phyloP scores from a whole-genome alignment of 2,888 invertebrate genomes.

The Lepidochitona cinerea region DNA sequence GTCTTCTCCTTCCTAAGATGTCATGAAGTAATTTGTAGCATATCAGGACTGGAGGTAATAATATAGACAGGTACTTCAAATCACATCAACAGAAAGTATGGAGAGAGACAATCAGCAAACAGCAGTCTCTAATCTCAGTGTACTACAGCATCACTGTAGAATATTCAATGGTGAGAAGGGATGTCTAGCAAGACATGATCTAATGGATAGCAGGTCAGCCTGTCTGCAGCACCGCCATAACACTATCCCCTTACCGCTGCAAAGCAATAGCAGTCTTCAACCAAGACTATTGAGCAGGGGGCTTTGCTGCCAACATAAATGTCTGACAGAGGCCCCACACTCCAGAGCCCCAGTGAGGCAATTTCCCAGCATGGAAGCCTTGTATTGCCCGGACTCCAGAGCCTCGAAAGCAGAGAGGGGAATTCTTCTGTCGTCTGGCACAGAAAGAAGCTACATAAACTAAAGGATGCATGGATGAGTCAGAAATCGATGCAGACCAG shows the following conservation, averaged over 20 bases:
- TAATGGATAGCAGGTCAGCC: not conserved
- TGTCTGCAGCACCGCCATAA: not conserved
- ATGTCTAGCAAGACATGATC: not conserved
- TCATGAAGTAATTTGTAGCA: no score
- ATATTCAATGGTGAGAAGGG: not conserved
- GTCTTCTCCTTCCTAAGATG: no score
- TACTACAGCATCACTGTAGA: not conserved
- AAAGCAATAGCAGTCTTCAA: not conserved
- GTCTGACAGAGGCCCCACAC: no score
- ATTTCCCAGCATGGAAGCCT: not conserved
- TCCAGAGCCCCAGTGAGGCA: not conserved
- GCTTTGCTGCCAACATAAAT: no score
- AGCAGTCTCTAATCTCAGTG: no score
- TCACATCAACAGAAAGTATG: no score
- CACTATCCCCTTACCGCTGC: not conserved
- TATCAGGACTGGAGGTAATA: no score
- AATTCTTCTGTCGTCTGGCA: slow-evolving; percentile 6
- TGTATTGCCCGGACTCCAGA: not conserved
- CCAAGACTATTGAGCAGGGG: no score
- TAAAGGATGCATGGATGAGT: slow-evolving; percentile 8
- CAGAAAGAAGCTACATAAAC: not conserved
- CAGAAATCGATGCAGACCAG: slow-evolving; percentile 4
- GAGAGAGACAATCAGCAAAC: no score
- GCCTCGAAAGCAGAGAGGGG: not conserved
- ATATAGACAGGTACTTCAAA: no score